These are phyloP conservation scores for Andrena flavipes DNA, from an alignment of 2,888 invertebrate genomes.

Conservation along the genomic window DNA sequence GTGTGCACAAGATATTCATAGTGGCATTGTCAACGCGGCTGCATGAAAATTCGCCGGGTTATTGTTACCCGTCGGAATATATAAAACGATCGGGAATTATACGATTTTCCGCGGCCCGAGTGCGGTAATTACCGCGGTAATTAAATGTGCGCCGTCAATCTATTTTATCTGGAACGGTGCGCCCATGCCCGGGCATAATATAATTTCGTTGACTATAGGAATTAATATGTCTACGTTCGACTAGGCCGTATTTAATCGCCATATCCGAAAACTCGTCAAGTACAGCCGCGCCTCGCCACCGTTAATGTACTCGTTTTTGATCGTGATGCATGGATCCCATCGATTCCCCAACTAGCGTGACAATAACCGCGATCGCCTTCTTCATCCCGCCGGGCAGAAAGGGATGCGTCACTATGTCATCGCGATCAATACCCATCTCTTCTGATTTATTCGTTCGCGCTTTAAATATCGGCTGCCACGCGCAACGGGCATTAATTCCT, in stretches of 20 bases:
- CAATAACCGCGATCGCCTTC: conserved; percentile 18
- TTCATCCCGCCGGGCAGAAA: neutral
- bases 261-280: conserved; percentile 11
- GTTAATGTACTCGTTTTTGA: conserved; percentile 13
- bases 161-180: neutral
- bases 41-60: conserved; percentile 2
- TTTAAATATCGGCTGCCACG: conserved; percentile 26
- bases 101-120: conserved; percentile 7
- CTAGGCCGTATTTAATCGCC: neutral
- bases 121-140: conserved; percentile 33
- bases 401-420: conserved; percentile 1
- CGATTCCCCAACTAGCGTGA: neutral
- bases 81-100: conserved; percentile 25
- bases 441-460: conserved; percentile 36
- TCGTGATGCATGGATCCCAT: neutral
- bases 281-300: neutral
- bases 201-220: neutral
- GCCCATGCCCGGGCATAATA: neutral
- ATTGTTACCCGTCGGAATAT: neutral
- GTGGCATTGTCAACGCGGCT: neutral
- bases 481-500: conserved; percentile 28
- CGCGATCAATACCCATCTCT: conserved; percentile 33
- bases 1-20: neutral
- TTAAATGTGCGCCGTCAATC: conserved; percentile 14
- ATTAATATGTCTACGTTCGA: conserved; percentile 10